Evolutionary conservation across 2,888 invertebrate genomes (phyloP).

Genomic region (Hesperia comma): DNA sequence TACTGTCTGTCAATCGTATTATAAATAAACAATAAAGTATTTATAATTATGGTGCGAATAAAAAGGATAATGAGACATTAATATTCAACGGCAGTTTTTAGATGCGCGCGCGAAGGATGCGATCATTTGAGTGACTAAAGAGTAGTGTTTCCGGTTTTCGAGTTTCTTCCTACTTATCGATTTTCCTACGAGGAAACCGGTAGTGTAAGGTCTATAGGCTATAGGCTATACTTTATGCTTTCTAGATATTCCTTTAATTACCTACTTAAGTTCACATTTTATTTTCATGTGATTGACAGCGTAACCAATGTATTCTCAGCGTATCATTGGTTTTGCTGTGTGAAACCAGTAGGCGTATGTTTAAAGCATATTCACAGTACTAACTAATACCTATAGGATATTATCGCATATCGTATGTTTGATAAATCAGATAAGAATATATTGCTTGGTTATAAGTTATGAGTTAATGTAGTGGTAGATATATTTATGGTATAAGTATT

Average conservation of each 20-base stretch:
- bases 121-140: conserved; percentile 1
- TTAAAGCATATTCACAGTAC: too few relatives aligned
- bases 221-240: not conserved
- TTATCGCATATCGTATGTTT: too few relatives aligned
- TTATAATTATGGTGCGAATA: not conserved
- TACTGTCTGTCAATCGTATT: not conserved
- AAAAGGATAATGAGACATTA: not conserved
- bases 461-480: too few relatives aligned
- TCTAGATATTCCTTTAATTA: not conserved
- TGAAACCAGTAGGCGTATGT: not conserved
- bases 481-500: too few relatives aligned
- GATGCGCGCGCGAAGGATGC: not conserved
- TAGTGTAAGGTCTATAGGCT: not conserved
- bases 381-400: too few relatives aligned
- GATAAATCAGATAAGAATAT: too few relatives aligned
- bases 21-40: not conserved
- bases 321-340: not conserved
- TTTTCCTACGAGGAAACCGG: not conserved
- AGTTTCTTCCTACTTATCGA: not conserved
- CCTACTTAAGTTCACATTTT: not conserved
- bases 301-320: too few relatives aligned
- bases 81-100: not conserved
- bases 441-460: too few relatives aligned
- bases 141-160: not conserved
- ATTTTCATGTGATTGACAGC: too few relatives aligned